A percentile compares a stretch with the other conserved stretches of the same genome.
These are phyloP conservation scores for Heterohyrax brucei DNA, from an alignment of 2,797 vertebrate genomes.

Conservation along the genomic window DNA sequence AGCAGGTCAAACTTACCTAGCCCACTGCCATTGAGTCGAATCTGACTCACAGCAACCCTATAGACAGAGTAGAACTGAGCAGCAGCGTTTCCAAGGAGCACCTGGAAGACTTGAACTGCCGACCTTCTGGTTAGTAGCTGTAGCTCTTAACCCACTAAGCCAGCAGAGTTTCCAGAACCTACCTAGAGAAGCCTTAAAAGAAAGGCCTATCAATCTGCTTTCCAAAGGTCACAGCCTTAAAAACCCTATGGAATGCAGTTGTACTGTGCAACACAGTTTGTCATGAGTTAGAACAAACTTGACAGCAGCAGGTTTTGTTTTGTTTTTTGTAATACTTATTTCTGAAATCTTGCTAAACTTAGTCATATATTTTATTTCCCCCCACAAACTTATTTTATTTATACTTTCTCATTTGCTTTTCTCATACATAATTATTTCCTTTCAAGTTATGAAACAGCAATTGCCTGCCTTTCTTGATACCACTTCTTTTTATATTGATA, in stretches of 20 bases:
- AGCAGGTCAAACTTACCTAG: not conserved
- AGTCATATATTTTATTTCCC: conserved; percentile 16
- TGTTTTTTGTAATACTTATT: not conserved
- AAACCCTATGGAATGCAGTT: not conserved
- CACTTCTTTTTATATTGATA: conserved; percentile 38
- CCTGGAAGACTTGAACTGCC: no score
- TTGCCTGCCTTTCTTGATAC: conserved; percentile 13
- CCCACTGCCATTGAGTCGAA: no score
- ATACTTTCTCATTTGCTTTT: conserved; percentile 25
- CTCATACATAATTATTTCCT: conserved; percentile 57
- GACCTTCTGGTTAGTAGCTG: no score
- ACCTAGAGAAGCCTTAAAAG: not conserved
- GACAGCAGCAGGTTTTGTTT: not conserved
- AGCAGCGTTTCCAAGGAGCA: no score
- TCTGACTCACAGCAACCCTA: no score
- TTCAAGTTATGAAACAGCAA: conserved; percentile 49
- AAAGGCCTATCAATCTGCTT: not conserved
- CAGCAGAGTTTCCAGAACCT: not conserved
- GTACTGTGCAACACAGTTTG: not conserved
- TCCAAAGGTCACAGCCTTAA: not conserved
- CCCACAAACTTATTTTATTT: conserved; percentile 44
- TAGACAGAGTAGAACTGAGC: no score
- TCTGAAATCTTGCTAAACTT: conserved; percentile 44
- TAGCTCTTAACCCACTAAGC: no score
- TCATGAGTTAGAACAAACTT: not conserved